Evolutionary conservation across 2,113 vertebrate genomes (phyloP), one percentile per base, ranked within the genome.

Genomic region (Synchiropus splendidus): DNA sequence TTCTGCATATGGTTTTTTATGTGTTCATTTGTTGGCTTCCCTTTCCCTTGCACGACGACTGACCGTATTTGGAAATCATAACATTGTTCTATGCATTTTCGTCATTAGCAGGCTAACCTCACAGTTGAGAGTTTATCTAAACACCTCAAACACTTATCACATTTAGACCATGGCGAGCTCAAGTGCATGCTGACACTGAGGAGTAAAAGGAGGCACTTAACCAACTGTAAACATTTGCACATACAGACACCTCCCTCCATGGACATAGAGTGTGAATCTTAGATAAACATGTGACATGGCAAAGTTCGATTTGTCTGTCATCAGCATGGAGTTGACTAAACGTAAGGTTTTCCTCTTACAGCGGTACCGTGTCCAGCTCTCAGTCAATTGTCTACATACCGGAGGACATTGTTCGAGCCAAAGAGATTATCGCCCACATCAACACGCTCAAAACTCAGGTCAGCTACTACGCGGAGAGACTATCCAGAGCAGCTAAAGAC

Each of bases 391-490:
- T 93, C 78, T 97, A 89, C 80, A 88, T 92, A 57, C 91, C 94
- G 1, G 90, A 97, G 80, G 95, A 99, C 48, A 84, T 97, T 1
- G 40, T 90, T 57, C 83, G 88, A 52, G 95, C 95, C 74, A 97
- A 96, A 86, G 95, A 99, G 80, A 94, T 98, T 51, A 95, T 98
- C 30, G 86, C 90, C 42, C 94, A 98, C 64, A 92, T 99, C 81
- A 97, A 93, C 78, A 98, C 94, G 1, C 80, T 99, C 70, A 97
- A 94, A 83, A 97, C 94, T 0, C 95, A 99, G 87, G 95, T 99
- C 74, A 89, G 89, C 81, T 99, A 98, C 83, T 99, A 99, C 6
- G 89, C 92, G 1, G 95, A 98, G 70, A 84, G 95, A 27, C 90
- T 99, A 27, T 97, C 94, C 1, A 82, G 95, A 53, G 89, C 92